phyloP scores from a whole-genome alignment of 2,113 vertebrate species.

The Pan troglodytes region NHGRI_mPanTro3-v2.1_pri NC_072402.2:32430001-32430500 shows the following conservation, averaged over 20 bases:
- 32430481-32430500: background rate
- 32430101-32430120: background rate
- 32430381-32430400: background rate
- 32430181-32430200: too few species aligned
- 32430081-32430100: background rate
- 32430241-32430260: background rate
- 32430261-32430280: background rate
- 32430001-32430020: background rate
- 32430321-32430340: background rate
- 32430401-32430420: background rate
- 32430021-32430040: background rate
- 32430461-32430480: background rate
- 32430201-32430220: background rate
- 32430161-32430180: background rate
- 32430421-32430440: background rate
- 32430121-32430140: background rate
- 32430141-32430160: background rate
- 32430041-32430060: background rate
- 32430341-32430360: background rate
- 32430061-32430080: background rate
- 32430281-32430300: background rate
- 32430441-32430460: background rate
- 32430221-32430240: background rate
- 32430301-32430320: background rate
- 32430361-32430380: background rate